Base-by-base conservation (phyloP, 2,888 invertebrate species). In the Cryptophagus acutangulus region DNA sequence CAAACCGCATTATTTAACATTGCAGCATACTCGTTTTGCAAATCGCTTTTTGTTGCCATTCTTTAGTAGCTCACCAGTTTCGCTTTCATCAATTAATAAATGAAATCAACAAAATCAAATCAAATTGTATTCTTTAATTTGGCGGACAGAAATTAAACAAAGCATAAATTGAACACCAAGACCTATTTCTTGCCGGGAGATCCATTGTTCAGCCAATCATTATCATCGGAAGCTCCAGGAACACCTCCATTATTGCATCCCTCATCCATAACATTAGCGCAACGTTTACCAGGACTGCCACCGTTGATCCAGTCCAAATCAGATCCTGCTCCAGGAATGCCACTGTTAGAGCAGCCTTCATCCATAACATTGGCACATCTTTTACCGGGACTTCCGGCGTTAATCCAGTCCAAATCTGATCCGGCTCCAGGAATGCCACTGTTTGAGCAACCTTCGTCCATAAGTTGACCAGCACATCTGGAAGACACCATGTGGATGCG, bases 181-280 rank as follows among this genome's bases (percentile, higher is more conserved):
- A n/a, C n/a, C n/a, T n/a, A n/a, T n/a, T n/a, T n/a, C n/a, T 48
- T 55, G 15, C 58, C 58, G 12, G 56, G 57, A 16, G 43, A 49
- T 5, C 41, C 49, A 2, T 48, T 46, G 26, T 45, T 43, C 9
- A 58, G 17, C 54, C 54, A 54, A 8, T 54, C 53, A 24, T 40
- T 49, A 36, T 61, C 60, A 9, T 38, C 17, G 18, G 74, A 74
- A 34, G 75, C 65, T 8, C 74, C 74, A 2, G 65, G 57, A 0
- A 75, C 55, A 44, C 71, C 71, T 6, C 72, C 74, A 49, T 74
- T 75, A 36, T 68, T 61, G 45, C 76, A 76, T 0, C 75, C 74
- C 10, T 75, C 76, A 49, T 76, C 76, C 67, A 75, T 74, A 65
- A 74, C 51, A 49, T 69, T 69, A 8, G 62, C 58, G 39, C 68